phyloP scores from a whole-genome alignment of 2,113 vertebrate species.

The Aegithalos caudatus region DNA sequence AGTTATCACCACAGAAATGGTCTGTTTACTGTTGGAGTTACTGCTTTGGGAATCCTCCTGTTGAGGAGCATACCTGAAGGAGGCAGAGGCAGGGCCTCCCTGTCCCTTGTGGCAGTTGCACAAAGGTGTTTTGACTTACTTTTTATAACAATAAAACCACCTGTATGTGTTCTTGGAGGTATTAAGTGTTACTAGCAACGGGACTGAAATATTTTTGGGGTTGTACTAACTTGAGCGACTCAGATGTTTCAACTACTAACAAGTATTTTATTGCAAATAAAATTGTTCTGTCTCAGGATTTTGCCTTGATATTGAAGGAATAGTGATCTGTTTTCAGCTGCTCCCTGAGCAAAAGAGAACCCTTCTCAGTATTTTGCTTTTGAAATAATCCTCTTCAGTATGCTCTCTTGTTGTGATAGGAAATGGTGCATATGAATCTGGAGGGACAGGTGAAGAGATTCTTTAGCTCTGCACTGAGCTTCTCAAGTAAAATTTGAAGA shows the following conservation, averaged over 20 bases:
- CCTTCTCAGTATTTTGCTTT: background rate
- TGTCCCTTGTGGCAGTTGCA: background rate
- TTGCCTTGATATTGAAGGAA: background rate
- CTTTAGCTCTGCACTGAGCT: background rate
- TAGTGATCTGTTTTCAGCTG: background rate
- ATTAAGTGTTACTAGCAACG: background rate
- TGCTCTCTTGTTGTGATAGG: background rate
- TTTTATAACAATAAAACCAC: background rate
- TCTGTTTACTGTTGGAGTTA: background rate
- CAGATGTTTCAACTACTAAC: background rate
- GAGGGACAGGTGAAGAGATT: background rate
- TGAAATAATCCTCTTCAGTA: background rate
- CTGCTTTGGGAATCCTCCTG: background rate
- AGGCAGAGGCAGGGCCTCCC: background rate
- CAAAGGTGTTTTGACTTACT: background rate
- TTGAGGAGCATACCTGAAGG: background rate
- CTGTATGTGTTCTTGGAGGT: background rate
- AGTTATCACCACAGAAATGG: background rate
- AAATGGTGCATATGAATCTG: background rate
- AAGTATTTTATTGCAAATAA: background rate
- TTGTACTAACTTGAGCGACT: background rate
- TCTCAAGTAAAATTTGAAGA: background rate
- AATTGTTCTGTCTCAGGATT: background rate
- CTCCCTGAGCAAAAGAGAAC: background rate
- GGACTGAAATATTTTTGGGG: background rate